Conservation (phyloP, 2,888 invertebrate species). For the Torymus texanus region DNA sequence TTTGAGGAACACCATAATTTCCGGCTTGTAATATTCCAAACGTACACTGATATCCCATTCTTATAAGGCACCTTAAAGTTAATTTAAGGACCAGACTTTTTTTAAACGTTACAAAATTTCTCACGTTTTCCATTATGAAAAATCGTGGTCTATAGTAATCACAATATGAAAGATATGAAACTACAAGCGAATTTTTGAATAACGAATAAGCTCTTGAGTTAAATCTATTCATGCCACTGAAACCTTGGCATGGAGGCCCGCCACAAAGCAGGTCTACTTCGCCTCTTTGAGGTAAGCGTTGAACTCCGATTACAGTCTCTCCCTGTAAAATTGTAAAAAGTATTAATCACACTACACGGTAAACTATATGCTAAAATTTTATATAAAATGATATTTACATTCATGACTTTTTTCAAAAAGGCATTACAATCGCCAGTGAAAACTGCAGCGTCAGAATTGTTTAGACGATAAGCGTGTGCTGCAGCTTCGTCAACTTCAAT, state of each 20-base stretch:
- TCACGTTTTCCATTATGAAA: conserved; percentile 89
- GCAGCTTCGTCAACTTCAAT: conserved; percentile 87
- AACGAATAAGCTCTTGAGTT: conserved; percentile 89
- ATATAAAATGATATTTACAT: conserved; percentile 69
- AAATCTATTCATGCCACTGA: conserved; percentile 92
- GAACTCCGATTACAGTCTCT: conserved; percentile 76
- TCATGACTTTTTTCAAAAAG: conserved; percentile 82
- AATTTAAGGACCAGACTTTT: conserved; percentile 87
- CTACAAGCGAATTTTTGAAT: conserved; percentile 90
- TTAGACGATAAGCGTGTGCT: conserved; percentile 86
- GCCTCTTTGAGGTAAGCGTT: conserved; percentile 83
- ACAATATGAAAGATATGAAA: conserved; percentile 88
- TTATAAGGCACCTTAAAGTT: conserved; percentile 84
- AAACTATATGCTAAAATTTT: conserved; percentile 1
- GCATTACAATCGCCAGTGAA: conserved; percentile 90
- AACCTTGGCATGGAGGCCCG: conserved; percentile 93
- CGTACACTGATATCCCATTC: conserved; percentile 92
- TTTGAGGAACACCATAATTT: conserved; percentile 90
- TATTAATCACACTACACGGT: neutral
- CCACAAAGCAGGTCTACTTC: conserved; percentile 90
- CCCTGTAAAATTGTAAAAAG: conserved; percentile 70
- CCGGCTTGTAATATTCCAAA: conserved; percentile 92
- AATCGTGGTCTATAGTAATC: conserved; percentile 90
- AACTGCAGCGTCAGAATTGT: conserved; percentile 84
- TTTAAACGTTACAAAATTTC: conserved; percentile 91